Evolutionary conservation across 2,113 vertebrate genomes (phyloP), one percentile per base, ranked within the genome.

Genomic region (Petaurus breviceps): DNA sequence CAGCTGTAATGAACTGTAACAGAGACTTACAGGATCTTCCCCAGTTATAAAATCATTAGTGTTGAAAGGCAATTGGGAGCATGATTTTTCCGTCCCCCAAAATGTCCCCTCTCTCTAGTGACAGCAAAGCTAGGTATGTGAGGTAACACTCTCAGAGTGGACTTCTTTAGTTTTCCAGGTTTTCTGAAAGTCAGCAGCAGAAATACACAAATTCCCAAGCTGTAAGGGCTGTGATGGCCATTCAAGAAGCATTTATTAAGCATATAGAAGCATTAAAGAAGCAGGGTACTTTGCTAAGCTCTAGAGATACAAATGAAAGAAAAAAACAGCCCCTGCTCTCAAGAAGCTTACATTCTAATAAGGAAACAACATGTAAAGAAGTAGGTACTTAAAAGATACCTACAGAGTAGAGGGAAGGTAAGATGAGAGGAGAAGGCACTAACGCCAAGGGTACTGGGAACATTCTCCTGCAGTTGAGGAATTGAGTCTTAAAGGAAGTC

Each of bases 1-100:
- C 31, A 51, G 97, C 95, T 94, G 96, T 98, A 96, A 98, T 95
- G 97, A 97, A 94, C 95, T 95, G 92, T 92, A 92, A 92, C 92
- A 95, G 89, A 96, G 96, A 68, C 19, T 16, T 95, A 93, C 0
- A 25, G 91, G 54, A 91, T 91, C 94, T 94, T 96, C 54, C 50
- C 46, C 11, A 2, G 89, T 95, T 96, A 90, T 28, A 96, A 96
- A 98, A 95, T 12, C 94, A 93, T 7, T 12, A 16, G 57, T 1
- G 49, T 55, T 8, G 3, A 3, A 91, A 92, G 91, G 14, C 11
- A 6, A 49, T 0, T 5, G 93, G 37, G 97, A 97, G 50, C 24
- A 16, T 84, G 84, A 55, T 96, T 77, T 94, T 95, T 94, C 92
- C 90, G 93, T 51, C 77, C 68, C 89, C 25, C n/a, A 51, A 51